Percentiles rank a stretch among this genome's conserved stretches.
These are phyloP conservation scores for Urocolius indicus DNA, from an alignment of 2,113 vertebrate species.

Conservation along the genomic window DNA sequence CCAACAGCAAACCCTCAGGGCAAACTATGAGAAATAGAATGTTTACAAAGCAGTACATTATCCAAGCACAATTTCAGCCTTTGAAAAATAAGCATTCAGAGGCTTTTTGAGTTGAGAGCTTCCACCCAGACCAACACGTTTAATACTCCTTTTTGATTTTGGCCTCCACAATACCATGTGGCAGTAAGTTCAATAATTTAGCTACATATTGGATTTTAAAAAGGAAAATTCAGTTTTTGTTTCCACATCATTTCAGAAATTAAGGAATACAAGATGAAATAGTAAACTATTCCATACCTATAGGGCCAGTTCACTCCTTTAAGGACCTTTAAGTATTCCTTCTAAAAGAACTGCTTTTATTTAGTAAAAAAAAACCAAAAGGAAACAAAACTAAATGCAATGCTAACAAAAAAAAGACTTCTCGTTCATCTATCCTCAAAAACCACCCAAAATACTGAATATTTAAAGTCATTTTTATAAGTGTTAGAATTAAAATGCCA, in stretches of 20 bases:
- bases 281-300: not conserved
- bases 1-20: not conserved
- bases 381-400: no score
- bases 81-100: not conserved
- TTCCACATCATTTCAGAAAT: not conserved
- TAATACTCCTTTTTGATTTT: not conserved
- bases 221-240: not conserved
- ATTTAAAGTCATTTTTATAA: not conserved
- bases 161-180: not conserved
- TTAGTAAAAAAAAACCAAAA: not conserved
- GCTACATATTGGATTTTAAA: not conserved
- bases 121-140: not conserved
- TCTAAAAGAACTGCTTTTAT: not conserved
- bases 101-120: not conserved
- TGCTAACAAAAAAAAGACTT: not conserved
- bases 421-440: not conserved
- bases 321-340: not conserved
- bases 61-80: not conserved
- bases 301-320: not conserved
- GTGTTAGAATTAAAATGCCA: not conserved
- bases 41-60: not conserved
- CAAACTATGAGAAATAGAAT: not conserved
- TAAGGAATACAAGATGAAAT: not conserved
- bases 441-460: not conserved
- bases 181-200: not conserved